A percentile compares a stretch with the other conserved stretches of the same genome.
These are phyloP conservation scores for Hiodon tergisus DNA, from an alignment of 2,113 vertebrate genomes.

Conservation along the genomic window DNA sequence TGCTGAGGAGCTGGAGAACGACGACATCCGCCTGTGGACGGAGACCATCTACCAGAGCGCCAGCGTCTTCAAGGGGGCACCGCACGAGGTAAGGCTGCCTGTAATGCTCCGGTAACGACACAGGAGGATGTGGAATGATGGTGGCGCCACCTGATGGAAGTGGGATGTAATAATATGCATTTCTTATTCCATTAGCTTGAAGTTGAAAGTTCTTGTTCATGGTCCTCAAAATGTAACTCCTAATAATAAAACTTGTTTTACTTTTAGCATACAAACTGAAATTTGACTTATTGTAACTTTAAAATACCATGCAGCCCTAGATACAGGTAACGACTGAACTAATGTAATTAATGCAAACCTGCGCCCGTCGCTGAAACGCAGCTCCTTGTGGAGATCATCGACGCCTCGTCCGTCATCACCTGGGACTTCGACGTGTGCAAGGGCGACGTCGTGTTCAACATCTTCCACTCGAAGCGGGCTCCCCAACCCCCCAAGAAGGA, in stretches of 20 bases:
- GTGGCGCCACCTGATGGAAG: conserved; percentile 21
- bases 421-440: conserved; percentile 97
- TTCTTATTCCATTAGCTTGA: background rate
- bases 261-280: too few species aligned
- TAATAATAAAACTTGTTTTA: too few species aligned
- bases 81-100: conserved; percentile 74
- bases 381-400: conserved; percentile 86
- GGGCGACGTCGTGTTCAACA: conserved; percentile 87
- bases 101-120: background rate
- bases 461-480: conserved; percentile 84
- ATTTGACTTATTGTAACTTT: too few species aligned
- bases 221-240: background rate
- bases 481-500: conserved; percentile 82
- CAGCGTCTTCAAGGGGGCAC: conserved; percentile 88
- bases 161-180: background rate
- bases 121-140: background rate
- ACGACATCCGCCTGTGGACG: conserved; percentile 82
- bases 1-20: conserved; percentile 83
- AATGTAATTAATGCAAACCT: background rate
- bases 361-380: conserved; percentile 40
- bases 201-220: too few species aligned
- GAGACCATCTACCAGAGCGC: conserved; percentile 95
- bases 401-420: conserved; percentile 87
- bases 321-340: background rate
- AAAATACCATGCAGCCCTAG: background rate